Evolutionary conservation across 1,140 invertebrate species (phyloP), one percentile per base, ranked within the genome.

Genomic region (Leptinotarsa texana): DNA sequence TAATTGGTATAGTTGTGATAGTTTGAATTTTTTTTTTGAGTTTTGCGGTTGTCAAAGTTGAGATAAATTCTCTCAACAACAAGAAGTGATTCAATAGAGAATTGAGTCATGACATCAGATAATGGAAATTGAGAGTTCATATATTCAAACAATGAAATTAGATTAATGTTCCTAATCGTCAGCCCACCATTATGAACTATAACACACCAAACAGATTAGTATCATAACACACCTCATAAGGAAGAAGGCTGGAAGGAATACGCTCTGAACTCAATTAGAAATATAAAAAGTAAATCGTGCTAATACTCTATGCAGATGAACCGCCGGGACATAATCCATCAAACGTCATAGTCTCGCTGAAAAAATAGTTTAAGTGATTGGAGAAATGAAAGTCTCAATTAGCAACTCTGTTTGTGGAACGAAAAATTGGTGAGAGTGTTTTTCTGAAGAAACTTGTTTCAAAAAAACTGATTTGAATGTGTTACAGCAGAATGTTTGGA

Each of bases 381-480:
- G 51, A 57, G 51, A 57, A 57, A 57, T 57, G 51, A 57, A 57
- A 17, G 51, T 57, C 51, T 57, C 51, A 18, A 57, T 42, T 57
- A 57, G 51, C 51, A 57, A 57, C n/a, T 57, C n/a, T 57, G 27
- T 33, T 33, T 33, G 51, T 57, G n/a, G 51, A 18, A 17, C n/a
- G 51, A 57, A 18, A 57, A 57, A 57, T 15, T 17, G 51, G n/a
- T 17, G 51, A 57, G n/a, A 57, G 51, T 57, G n/a, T 57, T 57
- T 57, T 18, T 57, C 13, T 57, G 2, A 57, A 57, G 8, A n/a
- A 57, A 57, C 15, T 57, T 57, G 51, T 18, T 42, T 11, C 4
- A 42, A 42, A 33, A 42, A 42, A 42, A 42, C 33, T 42, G 33
- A 42, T 42, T 42, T 42, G 33, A 42, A 42, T 42, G 33, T 42